These are phyloP conservation scores for Zoanthus solanderi DNA, from an alignment of 92 coral and sea anemone genomes.

Conservation along the genomic window DNA sequence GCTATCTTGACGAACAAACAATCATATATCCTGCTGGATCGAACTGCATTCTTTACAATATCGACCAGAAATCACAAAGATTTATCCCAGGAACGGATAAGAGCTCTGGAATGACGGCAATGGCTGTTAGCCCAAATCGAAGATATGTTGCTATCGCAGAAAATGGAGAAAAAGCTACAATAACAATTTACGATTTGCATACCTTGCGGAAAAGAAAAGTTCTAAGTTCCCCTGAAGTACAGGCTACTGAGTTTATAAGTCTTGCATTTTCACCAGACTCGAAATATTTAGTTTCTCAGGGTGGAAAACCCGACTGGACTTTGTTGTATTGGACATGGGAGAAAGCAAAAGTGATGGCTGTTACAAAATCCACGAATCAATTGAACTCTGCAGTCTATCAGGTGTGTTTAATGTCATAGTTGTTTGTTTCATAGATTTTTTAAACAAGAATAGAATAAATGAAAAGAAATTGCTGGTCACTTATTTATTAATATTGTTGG, in stretches of 20 bases:
- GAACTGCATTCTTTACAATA: conserved; percentile 94
- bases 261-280: conserved; percentile 99
- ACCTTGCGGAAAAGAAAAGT: conserved; percentile 96
- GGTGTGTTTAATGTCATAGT: conserved; percentile 63
- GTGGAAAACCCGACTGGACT: conserved; percentile 98
- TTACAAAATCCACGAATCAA: conserved; percentile 95
- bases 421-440: not conserved
- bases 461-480: too few species aligned
- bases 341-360: conserved; percentile 99
- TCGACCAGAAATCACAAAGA: conserved; percentile 98
- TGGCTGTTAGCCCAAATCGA: conserved; percentile 98
- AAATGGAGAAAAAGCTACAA: conserved; percentile 93
- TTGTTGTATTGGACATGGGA: conserved; percentile 99
- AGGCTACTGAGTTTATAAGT: conserved; percentile 94
- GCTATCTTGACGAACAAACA: conserved; percentile 98
- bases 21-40: conserved; percentile 99
- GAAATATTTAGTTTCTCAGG: conserved; percentile 96
- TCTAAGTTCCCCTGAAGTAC: conserved; percentile 83
- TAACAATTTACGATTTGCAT: conserved; percentile 96
- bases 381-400: conserved; percentile 91
- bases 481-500: too few species aligned
- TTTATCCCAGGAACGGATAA: conserved; percentile 99
- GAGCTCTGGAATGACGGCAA: conserved; percentile 95
- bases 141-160: conserved; percentile 98
- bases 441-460: too few species aligned